Evolutionary conservation across 2,888 invertebrate species (phyloP).

Genomic region (Tromatobia lineatoria): DNA sequence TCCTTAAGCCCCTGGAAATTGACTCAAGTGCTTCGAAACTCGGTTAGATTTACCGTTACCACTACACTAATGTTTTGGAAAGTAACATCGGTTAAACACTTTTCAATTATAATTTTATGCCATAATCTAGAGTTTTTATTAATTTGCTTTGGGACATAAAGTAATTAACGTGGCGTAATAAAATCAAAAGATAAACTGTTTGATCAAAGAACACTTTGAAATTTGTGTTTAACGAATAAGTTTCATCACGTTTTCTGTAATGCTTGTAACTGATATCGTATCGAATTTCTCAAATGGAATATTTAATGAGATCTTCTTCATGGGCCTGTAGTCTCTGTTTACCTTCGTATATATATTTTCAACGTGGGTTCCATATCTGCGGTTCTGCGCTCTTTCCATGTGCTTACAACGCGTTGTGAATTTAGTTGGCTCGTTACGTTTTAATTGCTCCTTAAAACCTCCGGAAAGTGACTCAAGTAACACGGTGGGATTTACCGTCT

Average conservation of each 20-base stretch:
- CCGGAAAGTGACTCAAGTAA: neutral
- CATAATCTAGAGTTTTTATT: neutral
- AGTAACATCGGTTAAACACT: neutral
- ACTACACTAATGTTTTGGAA: neutral
- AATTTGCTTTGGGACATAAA: neutral
- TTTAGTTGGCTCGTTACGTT: neutral
- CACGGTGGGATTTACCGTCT: neutral
- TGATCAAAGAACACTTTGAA: neutral
- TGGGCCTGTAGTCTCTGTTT: neutral
- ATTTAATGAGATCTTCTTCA: too few species aligned
- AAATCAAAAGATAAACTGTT: neutral
- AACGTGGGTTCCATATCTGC: neutral
- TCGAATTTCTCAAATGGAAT: too few species aligned
- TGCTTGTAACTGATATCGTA: too few species aligned
- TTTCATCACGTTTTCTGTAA: too few species aligned
- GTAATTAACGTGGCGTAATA: neutral
- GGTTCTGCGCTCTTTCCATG: neutral
- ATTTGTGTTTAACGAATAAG: neutral
- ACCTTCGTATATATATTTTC: neutral
- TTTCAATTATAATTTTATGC: neutral
- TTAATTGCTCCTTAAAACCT: neutral
- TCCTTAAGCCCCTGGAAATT: neutral
- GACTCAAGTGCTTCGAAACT: neutral
- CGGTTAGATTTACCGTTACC: neutral
- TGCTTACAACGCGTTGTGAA: neutral